These are phyloP conservation scores for Seladonia tumulorum DNA, from an alignment of 2,888 invertebrate genomes.

Conservation along the genomic window DNA sequence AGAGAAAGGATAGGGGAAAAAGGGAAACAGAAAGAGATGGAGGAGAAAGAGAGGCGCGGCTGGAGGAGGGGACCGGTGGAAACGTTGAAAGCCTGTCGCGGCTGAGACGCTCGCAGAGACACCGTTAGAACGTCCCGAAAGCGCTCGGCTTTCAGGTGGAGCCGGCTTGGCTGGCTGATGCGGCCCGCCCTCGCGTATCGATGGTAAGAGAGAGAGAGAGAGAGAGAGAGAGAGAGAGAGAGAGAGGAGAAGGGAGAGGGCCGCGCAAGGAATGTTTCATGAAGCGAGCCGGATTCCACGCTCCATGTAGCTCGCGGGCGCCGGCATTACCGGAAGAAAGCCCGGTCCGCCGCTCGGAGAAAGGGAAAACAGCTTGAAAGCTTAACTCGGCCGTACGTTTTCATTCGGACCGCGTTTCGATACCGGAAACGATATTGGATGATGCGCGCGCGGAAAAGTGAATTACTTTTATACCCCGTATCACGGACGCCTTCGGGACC, in stretches of 20 bases:
- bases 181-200: neutral
- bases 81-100: conserved; percentile 21
- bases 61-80: neutral
- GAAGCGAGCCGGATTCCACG: conserved; percentile 33
- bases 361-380: conserved; percentile 38
- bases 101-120: conserved; percentile 18
- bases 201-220: neutral
- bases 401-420: conserved; percentile 43
- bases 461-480: conserved; percentile 42
- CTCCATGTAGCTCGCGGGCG: neutral
- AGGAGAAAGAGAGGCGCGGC: neutral
- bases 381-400: conserved; percentile 45
- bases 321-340: neutral
- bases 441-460: conserved; percentile 41
- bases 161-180: neutral
- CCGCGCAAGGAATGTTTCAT: conserved; percentile 31
- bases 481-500: neutral
- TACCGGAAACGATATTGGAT: conserved; percentile 46
- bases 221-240: neutral
- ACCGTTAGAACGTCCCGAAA: conserved; percentile 1
- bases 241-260: neutral
- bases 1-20: neutral
- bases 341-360: neutral
- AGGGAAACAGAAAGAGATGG: neutral
- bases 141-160: neutral